Conservation (phyloP, 2,113 vertebrate species). For the Melanostigma gelatinosum region DNA sequence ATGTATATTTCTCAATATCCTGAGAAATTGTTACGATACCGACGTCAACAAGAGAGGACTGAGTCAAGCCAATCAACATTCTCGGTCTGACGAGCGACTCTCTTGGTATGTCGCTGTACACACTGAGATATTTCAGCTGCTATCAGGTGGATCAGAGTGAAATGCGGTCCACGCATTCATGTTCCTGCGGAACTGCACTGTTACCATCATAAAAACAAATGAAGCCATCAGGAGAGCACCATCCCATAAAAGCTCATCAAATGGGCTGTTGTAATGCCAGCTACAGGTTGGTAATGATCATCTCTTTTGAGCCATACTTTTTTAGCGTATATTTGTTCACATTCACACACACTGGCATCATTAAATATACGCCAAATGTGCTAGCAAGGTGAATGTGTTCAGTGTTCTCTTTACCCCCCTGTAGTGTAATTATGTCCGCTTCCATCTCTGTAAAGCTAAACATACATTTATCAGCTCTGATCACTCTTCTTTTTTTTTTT, state of each 20-base stretch:
- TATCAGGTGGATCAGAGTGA: not conserved
- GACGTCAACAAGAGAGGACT: not conserved
- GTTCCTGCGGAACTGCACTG: not conserved
- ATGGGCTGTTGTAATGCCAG: not conserved
- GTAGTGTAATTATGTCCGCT: not conserved
- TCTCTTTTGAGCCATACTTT: not conserved
- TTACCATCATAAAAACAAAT: not conserved
- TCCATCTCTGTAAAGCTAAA: not conserved
- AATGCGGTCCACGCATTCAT: not conserved
- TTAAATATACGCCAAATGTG: not conserved
- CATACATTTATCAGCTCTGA: not conserved
- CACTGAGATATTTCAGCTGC: not conserved
- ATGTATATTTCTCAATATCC: not conserved
- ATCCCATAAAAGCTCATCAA: not conserved
- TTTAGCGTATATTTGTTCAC: not conserved
- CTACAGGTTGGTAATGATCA: not conserved
- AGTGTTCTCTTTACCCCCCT: not conserved
- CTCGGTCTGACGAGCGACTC: no score
- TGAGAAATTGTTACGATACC: not conserved
- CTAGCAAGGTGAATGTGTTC: not conserved
- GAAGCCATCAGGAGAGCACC: not conserved
- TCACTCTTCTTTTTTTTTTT: not conserved
- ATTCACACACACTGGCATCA: not conserved
- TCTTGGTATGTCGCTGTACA: not conserved
- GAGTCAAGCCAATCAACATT: not conserved